These are phyloP conservation scores for Spilogale gracilis DNA, from an alignment of 2,113 vertebrate genomes.

Conservation along the genomic window DNA sequence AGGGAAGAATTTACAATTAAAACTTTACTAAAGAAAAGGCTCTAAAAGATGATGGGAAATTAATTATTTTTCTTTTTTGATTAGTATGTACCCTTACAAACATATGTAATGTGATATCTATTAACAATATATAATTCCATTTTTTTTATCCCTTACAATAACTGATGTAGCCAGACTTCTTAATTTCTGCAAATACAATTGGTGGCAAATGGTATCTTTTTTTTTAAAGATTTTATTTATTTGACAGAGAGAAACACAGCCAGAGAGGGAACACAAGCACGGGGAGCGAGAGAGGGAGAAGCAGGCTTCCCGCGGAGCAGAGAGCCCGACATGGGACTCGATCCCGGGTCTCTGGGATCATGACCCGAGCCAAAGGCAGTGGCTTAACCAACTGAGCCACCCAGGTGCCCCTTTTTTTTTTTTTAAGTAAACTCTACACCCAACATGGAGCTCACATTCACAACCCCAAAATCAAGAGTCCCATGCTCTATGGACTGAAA, in stretches of 20 bases:
- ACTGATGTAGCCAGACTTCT: background rate
- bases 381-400: no score
- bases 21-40: constrained; percentile 25
- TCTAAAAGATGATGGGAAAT: background rate
- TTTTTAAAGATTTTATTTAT: background rate
- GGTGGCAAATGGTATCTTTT: background rate
- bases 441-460: background rate
- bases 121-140: background rate
- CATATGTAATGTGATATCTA: background rate
- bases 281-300: no score
- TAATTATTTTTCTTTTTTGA: background rate
- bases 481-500: background rate
- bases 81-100: background rate
- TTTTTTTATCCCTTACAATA: background rate
- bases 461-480: background rate
- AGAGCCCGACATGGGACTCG: no score
- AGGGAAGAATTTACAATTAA: background rate
- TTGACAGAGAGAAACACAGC: no score
- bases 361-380: no score
- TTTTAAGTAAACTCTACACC: background rate
- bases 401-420: no score
- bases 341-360: no score
- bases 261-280: no score
- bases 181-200: background rate
- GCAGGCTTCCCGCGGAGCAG: no score